Evolutionary conservation across 2,797 vertebrate species (phyloP), one percentile per base, ranked within the genome.

Genomic region (Gymnoscopelus braueri): DNA sequence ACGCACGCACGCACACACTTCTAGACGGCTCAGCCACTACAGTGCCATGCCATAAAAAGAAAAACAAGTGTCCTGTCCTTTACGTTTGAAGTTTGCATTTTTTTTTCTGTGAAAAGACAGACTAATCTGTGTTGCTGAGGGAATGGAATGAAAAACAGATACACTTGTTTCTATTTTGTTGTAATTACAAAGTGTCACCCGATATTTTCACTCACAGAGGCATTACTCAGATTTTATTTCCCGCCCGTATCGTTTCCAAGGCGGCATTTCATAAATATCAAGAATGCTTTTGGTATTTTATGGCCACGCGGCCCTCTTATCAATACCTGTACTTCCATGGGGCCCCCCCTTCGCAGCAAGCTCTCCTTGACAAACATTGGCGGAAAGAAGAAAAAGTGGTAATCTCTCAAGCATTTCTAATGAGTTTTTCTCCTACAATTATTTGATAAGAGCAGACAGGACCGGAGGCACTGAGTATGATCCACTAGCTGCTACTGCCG

Each of bases 401-500:
- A 95, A 94, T 95, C 93, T 94, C 88, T 92, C 90, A 92, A 94
- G 93, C 93, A 93, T 95, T 94, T 93, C 94, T 94, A 94, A 95
- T 95, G 93, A 94, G 93, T 94, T 95, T 94, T 94, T 93, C 93
- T 91, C 90, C 90, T 74, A 94, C 93, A 93, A 94, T 95, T 94
- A 94, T 94, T 94, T 95, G 93, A 95, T 95, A 94, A 94, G 92
- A 93, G 89, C 86, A 89, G 91, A 92, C 91, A 89, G 88, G 81
- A 92, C 93, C 92, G 90, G 83, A 90, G 91, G 94, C 93, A 83
- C 80, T 82, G 74, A 83, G 84, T 85, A 91, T 91, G 92, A 93
- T 94, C 91, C 87, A 92, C 85, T 88, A 71, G 91, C 91, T 91
- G 77, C 88, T 65, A 86, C 80, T 84, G 83, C 84, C 52, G 84